Conservation (phyloP, 2,113 vertebrate genomes). For the Probosciger aterrimus region DNA sequence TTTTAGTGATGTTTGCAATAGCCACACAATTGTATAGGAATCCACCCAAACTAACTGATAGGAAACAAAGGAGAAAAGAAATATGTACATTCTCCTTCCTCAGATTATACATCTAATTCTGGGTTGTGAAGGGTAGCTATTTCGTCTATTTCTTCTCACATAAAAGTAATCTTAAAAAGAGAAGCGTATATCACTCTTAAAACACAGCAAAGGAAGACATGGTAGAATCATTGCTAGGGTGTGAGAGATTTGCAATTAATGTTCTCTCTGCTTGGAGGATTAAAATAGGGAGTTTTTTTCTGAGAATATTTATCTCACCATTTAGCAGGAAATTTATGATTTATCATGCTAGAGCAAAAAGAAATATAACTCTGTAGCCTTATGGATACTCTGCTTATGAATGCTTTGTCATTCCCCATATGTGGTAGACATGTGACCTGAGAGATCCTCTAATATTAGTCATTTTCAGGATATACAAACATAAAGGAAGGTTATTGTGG, state of each 20-base stretch:
- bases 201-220: neutral
- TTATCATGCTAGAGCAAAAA: neutral
- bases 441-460: neutral
- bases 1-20: neutral
- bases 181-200: neutral
- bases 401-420: neutral
- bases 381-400: neutral
- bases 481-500: neutral
- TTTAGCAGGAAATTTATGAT: neutral
- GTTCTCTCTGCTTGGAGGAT: neutral
- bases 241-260: neutral
- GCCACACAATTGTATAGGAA: neutral
- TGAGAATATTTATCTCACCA: neutral
- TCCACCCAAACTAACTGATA: rapidly evolving
- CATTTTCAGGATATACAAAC: neutral
- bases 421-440: neutral
- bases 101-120: neutral
- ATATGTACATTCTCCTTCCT: neutral
- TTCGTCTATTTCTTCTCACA: neutral
- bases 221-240: neutral
- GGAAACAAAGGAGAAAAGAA: neutral
- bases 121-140: neutral
- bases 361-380: neutral
- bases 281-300: neutral
- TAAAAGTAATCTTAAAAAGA: neutral